phyloP scores from a whole-genome alignment of 1,140 invertebrate species.

The Heliconius himera region DNA sequence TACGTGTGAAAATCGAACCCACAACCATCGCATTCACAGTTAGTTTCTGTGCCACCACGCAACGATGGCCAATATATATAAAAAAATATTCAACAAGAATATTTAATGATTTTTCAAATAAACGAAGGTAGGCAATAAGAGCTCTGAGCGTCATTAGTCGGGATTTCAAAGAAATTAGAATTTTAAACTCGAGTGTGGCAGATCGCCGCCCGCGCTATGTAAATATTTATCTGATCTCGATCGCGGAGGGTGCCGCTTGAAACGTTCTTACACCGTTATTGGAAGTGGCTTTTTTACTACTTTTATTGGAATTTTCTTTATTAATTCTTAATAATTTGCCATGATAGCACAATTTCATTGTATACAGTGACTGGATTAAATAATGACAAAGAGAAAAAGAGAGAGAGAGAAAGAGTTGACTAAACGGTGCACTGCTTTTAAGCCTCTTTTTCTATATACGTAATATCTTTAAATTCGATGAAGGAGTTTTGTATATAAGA shows the following conservation, averaged over 20 bases:
- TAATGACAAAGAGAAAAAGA: too few species aligned
- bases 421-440: too few species aligned
- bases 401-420: too few species aligned
- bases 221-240: conserved; percentile 59
- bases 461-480: too few species aligned
- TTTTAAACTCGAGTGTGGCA: conserved; percentile 57
- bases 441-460: too few species aligned
- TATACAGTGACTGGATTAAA: too few species aligned
- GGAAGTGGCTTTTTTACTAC: not conserved
- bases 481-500: too few species aligned
- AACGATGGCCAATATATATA: too few species aligned
- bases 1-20: too few species aligned
- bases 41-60: too few species aligned
- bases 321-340: not conserved
- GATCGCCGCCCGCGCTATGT: conserved; percentile 52
- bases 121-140: conserved; percentile 31
- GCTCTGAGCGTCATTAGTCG: conserved; percentile 43
- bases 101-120: conserved; percentile 27
- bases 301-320: not conserved
- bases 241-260: conserved; percentile 42
- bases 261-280: conserved; percentile 37
- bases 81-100: not conserved
- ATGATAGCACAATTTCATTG: not conserved
- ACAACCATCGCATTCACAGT: too few species aligned
- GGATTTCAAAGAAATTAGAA: conserved; percentile 61